Conservation (phyloP, 2,888 invertebrate species). For the Fragum sueziense region DNA sequence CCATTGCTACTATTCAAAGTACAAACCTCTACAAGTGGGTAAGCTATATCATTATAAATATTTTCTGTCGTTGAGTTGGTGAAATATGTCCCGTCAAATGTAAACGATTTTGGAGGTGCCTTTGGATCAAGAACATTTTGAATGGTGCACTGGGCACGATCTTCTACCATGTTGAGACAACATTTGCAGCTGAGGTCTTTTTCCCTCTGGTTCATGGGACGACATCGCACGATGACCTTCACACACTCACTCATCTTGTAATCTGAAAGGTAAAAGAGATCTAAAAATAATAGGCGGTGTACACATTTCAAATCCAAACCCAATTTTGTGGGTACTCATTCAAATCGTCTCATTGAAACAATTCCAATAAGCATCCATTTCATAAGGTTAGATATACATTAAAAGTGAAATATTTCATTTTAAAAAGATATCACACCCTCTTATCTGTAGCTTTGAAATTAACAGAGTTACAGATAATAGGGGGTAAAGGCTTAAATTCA, state of each 20-base stretch:
- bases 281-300: too few relatives aligned
- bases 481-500: too few relatives aligned
- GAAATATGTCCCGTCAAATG: constrained; percentile 93
- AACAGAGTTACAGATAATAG: too few relatives aligned
- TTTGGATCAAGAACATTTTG: constrained; percentile 76
- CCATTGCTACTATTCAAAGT: not conserved
- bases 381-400: too few relatives aligned
- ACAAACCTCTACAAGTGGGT: constrained; percentile 89
- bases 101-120: constrained; percentile 84
- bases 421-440: too few relatives aligned
- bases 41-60: constrained; percentile 94
- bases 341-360: too few relatives aligned
- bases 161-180: constrained; percentile 84
- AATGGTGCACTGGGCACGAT: constrained; percentile 86
- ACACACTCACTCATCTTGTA: constrained; percentile 85
- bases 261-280: too few relatives aligned
- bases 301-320: too few relatives aligned
- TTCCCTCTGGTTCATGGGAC: constrained; percentile 92
- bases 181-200: constrained; percentile 87
- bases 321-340: too few relatives aligned
- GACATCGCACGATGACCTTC: constrained; percentile 92
- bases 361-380: too few relatives aligned
- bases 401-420: too few relatives aligned
- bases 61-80: constrained; percentile 90
- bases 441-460: too few relatives aligned